Conservation (phyloP, 2,888 invertebrate genomes). For the Matsumyia berberina region DNA sequence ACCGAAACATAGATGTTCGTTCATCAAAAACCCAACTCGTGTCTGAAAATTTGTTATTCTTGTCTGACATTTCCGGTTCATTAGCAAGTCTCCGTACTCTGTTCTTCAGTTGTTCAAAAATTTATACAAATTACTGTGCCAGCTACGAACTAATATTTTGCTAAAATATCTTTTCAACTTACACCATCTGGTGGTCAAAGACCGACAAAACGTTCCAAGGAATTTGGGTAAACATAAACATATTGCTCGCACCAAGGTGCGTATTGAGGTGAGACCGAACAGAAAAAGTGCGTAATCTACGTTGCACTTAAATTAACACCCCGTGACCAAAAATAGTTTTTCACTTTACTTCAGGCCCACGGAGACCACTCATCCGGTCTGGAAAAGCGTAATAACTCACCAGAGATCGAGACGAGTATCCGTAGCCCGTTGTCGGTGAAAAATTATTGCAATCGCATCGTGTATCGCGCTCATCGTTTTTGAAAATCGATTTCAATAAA, state of each 20-base stretch:
- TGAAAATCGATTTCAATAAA: slow-evolving; percentile 51
- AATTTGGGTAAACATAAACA: slow-evolving; percentile 56
- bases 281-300: slow-evolving; percentile 22
- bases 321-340: slow-evolving; percentile 46
- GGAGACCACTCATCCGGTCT: slow-evolving; percentile 35
- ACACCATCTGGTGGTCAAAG: slow-evolving; percentile 53
- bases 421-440: slow-evolving; percentile 21
- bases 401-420: slow-evolving; percentile 9
- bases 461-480: slow-evolving; percentile 38
- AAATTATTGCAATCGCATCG: slow-evolving; percentile 50
- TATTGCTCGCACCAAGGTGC: slow-evolving; percentile 30
- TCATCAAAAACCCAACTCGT: slow-evolving; percentile 2
- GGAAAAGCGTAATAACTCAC: slow-evolving; percentile 37
- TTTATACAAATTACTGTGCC: slow-evolving; percentile 18
- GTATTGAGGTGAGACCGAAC: slow-evolving; percentile 38
- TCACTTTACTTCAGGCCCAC: slow-evolving; percentile 4
- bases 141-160: slow-evolving; percentile 56
- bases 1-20: too few relatives aligned
- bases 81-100: too few relatives aligned
- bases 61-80: slow-evolving; percentile 33
- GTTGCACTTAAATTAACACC: slow-evolving; percentile 30
- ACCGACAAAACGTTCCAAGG: slow-evolving; percentile 15
- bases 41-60: slow-evolving; percentile 4
- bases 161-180: slow-evolving; percentile 53
- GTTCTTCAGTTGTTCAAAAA: neutral